Base-by-base conservation (phyloP, 2,888 invertebrate species). In the Odontocerum albicorne region DNA sequence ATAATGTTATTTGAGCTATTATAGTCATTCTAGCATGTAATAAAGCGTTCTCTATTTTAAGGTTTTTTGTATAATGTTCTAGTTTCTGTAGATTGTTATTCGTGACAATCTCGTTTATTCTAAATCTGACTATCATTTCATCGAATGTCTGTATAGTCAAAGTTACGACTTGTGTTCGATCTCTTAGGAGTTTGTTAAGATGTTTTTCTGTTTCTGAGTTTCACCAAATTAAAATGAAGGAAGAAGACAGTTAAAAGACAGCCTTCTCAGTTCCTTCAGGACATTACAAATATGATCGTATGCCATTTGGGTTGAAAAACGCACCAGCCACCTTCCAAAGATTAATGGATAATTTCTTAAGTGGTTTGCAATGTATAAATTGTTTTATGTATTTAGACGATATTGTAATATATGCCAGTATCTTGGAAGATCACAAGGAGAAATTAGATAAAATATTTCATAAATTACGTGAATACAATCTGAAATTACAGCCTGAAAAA, bases 241-340 rank as follows among this genome's bases (percentile, higher is more conserved):
- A 58, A 3, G 42, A 62, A 33, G 67, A 69, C 54, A 51, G 60
- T 8, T 49, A 56, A 17, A 71, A 70, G 65, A 70, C 70, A 7
- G 70, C 70, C 2, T 71, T 71, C 55, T 63, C 64, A 2, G 64
- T 65, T 7, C 64, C 63, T 21, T 43, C 55, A 6, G 70, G 67
- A 17, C 70, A 69, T 52, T 69, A 63, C 42, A 65, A 71, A 57
- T 72, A 64, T 45, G 60, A 54, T 4, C 49, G 68, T 15, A 66
- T 70, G 65, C 68, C 68, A 0, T 68, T 72, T 59, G 71, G 68
- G 1, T 64, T 74, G 6, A 68, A 67, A 63, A 71, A 70, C 53
- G 70, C 71, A 1, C 72, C 72, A 0, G 66, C 67, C 1, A 70
- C 70, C 0, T 71, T 72, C 46, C 70, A 71, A 62, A 44, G 69